Base-by-base conservation (phyloP, 1,140 invertebrate species). In the Brachionus koreanus region DNA sequence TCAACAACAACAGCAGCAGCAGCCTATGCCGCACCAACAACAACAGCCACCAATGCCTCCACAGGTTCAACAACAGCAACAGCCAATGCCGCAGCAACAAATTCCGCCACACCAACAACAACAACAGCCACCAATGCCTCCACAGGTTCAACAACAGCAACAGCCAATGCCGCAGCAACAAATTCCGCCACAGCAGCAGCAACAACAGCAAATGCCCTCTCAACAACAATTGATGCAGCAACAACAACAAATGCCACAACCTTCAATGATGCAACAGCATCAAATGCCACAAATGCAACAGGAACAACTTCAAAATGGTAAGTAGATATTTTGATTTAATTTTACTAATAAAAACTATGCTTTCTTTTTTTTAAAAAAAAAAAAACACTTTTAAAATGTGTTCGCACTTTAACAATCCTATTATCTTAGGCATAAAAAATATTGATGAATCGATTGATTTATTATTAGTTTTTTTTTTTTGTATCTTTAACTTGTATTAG, bases 381-480 rank as follows among this genome's bases (percentile, higher is more conserved):
- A 67, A 42, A 39, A 19, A 69, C 35, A 69, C 65, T 10, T 3
- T 9, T 69, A 42, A 69, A 69, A 69, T 23, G 65, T 69, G 65
- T 69, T 23, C 16, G 65, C 65, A 69, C 65, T 19, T 37, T 65
- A 65, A 65, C 12, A 65, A 65, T 33, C 12, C 33, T 65, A 13
- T 33, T 65, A 39, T 39, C 33, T 69, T 69, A 37, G n/a, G 9
- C 33, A 39, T 39, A 16, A 42, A 69, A 37, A 69, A 37, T 69
- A 39, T 37, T 69, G 65, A 69, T 39, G 65, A 69, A 69, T 69
- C 65, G 65, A 69, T 69, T 69, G 65, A 69, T 69, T 69, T 69
- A 37, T 39, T 37, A 39, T 69, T 37, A 39, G 49, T 69, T 37
- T 39, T 39, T 69, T 67, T 67, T 69, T 69, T 67, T 69, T 65